Evolutionary conservation across 1,140 invertebrate genomes (phyloP), one percentile per base, ranked within the genome.

Genomic region (Drosophila virilis): DNA sequence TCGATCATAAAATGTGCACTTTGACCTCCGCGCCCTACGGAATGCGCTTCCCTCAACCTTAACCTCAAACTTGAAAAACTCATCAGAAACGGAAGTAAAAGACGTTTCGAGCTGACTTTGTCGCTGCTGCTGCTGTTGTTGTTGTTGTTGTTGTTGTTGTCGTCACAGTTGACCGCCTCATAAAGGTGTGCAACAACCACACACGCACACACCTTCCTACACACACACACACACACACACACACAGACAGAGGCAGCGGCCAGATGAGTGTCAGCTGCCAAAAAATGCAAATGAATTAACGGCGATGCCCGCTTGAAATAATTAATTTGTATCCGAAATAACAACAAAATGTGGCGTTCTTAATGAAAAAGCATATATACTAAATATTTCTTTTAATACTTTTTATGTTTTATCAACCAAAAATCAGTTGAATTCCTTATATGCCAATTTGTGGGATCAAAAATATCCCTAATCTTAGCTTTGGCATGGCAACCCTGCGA

Each of bases 121-220:
- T 28, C 22, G 22, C 22, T 28, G 22, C 22, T 28, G 22, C 33
- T 59, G 57, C 28, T 33, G 22, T n/a, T 22, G 22, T 2, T 67
- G 65, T 9, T 40, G 62, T 33, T 54, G 38, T 42, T 64, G 35
- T 52, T 64, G 17, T 35, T 59, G 43, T 35, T 71, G 50, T 59
- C 82, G 82, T 86, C 71, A 82, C 82, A 88, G 83, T 88, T 86
- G 80, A 83, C 77, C 80, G 80, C 80, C 68, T 52, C 54, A 59
- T 42, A 66, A 59, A 64, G 61, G 78, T 81, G 78, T 82, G 71
- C 60, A 64, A 42, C 45, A 37, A 15, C 67, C 65, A 64, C 37
- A 60, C 42, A 42, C 13, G 32, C 28, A 74, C 35, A 52, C 57
- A 42, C 38, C 22, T 32, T 1, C 59, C 32, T 10, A 65, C 28